Evolutionary conservation across 1,140 invertebrate genomes (phyloP).

Genomic region (Patella vulgata): DNA sequence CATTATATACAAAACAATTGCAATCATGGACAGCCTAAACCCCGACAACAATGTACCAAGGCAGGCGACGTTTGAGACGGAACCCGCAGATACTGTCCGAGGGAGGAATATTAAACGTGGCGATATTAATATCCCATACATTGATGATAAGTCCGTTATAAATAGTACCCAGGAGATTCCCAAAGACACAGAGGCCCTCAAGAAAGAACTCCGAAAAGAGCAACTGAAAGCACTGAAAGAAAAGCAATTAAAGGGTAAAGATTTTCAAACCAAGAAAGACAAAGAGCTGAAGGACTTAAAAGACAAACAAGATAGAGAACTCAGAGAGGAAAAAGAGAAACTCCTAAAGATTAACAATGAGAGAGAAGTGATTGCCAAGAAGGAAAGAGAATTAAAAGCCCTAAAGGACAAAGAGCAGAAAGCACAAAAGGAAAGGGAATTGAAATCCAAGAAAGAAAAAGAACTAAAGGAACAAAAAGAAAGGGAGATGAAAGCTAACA

Average conservation of each 20-base stretch:
- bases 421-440: not conserved
- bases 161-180: not conserved
- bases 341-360: not conserved
- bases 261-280: constrained; percentile 2
- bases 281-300: constrained; percentile 2
- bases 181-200: not conserved
- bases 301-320: not conserved
- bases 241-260: constrained; percentile 5
- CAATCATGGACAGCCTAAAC: too few relatives aligned
- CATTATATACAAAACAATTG: too few relatives aligned
- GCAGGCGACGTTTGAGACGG: constrained; percentile 20
- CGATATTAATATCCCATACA: constrained; percentile 17
- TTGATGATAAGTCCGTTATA: not conserved
- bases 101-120: constrained; percentile 14
- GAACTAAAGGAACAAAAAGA: not conserved
- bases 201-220: not conserved
- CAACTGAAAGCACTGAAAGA: not conserved
- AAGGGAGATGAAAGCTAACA: not conserved
- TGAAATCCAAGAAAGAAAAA: not conserved
- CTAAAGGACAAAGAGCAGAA: not conserved
- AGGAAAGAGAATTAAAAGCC: constrained; percentile 4
- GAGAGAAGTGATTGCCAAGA: not conserved
- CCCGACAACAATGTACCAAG: not conserved
- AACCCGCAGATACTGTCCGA: constrained; percentile 11
- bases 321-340: not conserved